Evolutionary conservation across 2,888 invertebrate genomes (phyloP).

Genomic region (Heliothis peltigera): DNA sequence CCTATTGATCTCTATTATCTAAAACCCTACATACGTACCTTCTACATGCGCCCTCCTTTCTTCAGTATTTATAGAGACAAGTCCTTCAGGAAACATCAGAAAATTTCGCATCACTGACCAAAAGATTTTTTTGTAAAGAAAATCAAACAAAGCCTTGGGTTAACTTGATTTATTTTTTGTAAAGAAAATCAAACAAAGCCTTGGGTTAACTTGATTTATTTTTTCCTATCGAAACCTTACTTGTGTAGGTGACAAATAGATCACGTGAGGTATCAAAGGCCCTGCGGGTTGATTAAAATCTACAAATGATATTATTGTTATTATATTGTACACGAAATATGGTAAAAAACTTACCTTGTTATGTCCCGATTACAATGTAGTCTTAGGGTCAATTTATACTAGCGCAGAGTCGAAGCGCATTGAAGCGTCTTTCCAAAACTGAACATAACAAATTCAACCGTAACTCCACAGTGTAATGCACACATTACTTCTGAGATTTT

Average conservation of each 20-base stretch:
- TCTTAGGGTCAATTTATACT: no score
- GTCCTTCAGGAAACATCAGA: not conserved
- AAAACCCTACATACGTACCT: not conserved
- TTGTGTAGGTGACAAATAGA: conserved; percentile 25
- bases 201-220: not conserved
- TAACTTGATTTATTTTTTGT: conserved; percentile 5
- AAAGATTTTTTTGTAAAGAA: not conserved
- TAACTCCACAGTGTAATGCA: no score
- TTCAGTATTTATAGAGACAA: not conserved
- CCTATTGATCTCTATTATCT: not conserved
- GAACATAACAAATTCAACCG: no score
- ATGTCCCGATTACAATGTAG: no score
- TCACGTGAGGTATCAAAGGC: no score
- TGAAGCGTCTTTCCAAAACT: no score
- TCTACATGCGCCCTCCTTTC: not conserved
- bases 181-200: conserved; percentile 19
- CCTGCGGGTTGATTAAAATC: no score
- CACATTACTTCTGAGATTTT: no score
- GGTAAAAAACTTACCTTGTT: no score
- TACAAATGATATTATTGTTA: no score
- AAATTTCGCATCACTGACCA: not conserved
- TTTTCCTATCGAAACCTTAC: conserved; percentile 17
- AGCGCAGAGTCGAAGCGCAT: no score
- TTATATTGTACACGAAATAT: no score
- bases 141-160: conserved; percentile 18